phyloP scores from a whole-genome alignment of 2,888 invertebrate species.

The Spilarctia lutea region DNA sequence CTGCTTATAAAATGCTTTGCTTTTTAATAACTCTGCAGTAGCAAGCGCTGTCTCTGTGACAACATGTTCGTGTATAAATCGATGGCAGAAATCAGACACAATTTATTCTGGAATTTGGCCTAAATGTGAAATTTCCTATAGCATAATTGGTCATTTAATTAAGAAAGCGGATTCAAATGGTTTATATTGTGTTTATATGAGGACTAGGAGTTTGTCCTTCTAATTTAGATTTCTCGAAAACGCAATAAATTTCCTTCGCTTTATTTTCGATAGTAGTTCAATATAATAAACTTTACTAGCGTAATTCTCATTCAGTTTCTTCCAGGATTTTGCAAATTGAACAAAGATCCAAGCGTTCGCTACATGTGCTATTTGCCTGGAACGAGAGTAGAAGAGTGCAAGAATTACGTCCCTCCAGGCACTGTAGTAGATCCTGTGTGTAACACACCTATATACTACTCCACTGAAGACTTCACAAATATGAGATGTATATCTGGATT shows the following conservation, averaged over 20 bases:
- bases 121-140: too few species aligned
- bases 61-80: not conserved
- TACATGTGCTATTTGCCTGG: conserved; percentile 8
- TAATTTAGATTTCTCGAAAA: not conserved
- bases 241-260: not conserved
- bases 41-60: too few species aligned
- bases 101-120: too few species aligned
- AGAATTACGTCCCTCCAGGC: conserved; percentile 11
- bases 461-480: not conserved
- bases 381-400: not conserved
- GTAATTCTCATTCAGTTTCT: not conserved
- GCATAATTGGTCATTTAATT: too few species aligned
- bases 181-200: too few species aligned
- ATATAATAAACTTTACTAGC: not conserved
- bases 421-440: conserved; percentile 7
- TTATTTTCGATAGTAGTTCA: not conserved
- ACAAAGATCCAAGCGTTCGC: conserved; percentile 3
- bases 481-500: conserved; percentile 15
- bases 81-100: too few species aligned
- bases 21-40: too few species aligned
- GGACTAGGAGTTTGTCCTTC: not conserved
- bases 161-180: too few species aligned
- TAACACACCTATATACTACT: conserved; percentile 11
- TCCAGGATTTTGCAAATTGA: conserved; percentile 19
- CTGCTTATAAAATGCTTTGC: too few species aligned